These are phyloP conservation scores for Pitangus sulphuratus DNA, from an alignment of 2,797 vertebrate genomes.

Conservation along the genomic window DNA sequence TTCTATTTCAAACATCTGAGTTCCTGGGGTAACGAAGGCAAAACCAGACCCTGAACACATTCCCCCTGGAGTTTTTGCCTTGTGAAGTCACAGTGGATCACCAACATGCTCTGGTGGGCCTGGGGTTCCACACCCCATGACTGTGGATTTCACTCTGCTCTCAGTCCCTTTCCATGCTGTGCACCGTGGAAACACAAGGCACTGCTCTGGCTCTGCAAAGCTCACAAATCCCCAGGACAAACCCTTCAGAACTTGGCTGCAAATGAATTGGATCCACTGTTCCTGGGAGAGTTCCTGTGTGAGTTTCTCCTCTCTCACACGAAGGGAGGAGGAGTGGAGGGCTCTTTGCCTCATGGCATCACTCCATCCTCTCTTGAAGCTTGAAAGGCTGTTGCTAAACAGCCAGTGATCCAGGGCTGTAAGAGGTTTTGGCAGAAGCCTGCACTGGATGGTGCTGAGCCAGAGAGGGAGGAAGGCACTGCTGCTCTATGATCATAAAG, in stretches of 20 bases:
- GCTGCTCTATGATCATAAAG: neutral
- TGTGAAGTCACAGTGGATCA: accelerated
- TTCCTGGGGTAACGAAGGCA: neutral
- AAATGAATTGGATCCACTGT: neutral
- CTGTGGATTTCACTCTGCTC: neutral
- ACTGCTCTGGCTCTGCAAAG: neutral
- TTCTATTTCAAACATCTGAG: neutral
- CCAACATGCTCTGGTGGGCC: neutral
- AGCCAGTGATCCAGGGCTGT: neutral
- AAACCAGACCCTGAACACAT: neutral
- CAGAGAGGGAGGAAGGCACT: neutral
- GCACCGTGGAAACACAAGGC: neutral
- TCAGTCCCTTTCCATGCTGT: neutral
- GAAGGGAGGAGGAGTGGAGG: neutral
- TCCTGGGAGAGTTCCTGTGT: neutral
- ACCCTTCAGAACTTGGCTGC: neutral
- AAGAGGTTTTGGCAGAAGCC: neutral
- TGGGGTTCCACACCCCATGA: neutral
- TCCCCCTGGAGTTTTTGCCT: neutral
- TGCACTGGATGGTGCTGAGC: neutral
- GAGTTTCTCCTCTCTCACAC: neutral
- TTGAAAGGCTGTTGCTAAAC: neutral
- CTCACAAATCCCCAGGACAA: neutral
- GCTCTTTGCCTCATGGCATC: neutral
- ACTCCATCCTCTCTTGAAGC: neutral